Conservation (phyloP, 2,797 vertebrate genomes). For the Urocyon cinereoargenteus region DNA sequence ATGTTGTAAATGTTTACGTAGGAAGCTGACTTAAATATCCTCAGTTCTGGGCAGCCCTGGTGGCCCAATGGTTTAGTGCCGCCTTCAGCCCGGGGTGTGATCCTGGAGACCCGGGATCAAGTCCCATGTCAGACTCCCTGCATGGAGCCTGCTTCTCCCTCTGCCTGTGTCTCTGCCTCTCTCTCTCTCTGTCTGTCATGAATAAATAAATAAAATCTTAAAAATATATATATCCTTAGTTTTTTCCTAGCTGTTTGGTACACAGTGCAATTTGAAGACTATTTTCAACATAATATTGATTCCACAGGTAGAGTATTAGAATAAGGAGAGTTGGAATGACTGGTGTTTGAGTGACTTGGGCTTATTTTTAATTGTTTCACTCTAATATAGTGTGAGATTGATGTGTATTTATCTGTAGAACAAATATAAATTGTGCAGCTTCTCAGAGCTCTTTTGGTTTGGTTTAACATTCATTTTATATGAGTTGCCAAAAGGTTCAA, state of each 20-base stretch:
- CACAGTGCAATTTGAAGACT: background rate
- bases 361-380: constrained; percentile 48
- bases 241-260: constrained; percentile 15
- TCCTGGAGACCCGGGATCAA: too few species aligned
- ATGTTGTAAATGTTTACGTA: background rate
- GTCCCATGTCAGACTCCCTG: too few species aligned
- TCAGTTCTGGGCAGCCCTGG: background rate
- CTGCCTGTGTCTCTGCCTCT: too few species aligned
- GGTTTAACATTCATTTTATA: constrained; percentile 11
- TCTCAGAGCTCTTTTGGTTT: constrained; percentile 25
- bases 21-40: background rate
- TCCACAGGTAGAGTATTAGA: background rate
- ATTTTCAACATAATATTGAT: background rate
- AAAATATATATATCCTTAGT: background rate
- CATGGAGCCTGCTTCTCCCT: too few species aligned
- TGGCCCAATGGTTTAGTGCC: too few species aligned
- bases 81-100: too few species aligned
- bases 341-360: background rate
- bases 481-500: background rate
- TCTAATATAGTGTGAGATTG: background rate
- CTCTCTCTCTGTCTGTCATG: too few species aligned
- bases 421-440: background rate
- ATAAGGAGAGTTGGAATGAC: background rate
- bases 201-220: too few species aligned
- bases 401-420: background rate